A percentile compares a stretch with the other conserved stretches of the same genome.
Conservation (phyloP, 1,140 invertebrate genomes). For the Tenebrio molitor region DNA sequence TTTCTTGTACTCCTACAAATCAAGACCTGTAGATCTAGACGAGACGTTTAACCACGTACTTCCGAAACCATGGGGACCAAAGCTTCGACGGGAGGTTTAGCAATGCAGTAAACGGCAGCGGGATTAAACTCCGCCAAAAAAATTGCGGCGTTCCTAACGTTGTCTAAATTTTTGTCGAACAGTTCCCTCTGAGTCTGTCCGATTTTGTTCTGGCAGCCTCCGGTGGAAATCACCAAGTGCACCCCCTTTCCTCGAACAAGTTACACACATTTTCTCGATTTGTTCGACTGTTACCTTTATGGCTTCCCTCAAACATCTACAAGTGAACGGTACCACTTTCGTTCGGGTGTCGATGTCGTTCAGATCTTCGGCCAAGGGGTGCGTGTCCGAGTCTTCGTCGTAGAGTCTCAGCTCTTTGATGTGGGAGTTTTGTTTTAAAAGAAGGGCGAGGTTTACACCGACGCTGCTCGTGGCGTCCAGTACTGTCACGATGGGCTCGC, state of each 20-base stretch:
- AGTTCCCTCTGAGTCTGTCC: conserved; percentile 52
- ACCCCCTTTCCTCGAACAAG: conserved; percentile 46
- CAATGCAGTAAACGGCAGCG: conserved; percentile 60
- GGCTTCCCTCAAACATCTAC: not conserved
- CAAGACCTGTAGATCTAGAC: no score
- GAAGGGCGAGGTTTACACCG: conserved; percentile 93
- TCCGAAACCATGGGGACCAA: conserved; percentile 62
- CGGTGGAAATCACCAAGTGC: conserved; percentile 59
- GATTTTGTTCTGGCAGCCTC: conserved; percentile 56
- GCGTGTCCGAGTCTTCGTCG: conserved; percentile 91
- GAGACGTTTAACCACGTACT: no score
- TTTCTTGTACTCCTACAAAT: conserved; percentile 61
- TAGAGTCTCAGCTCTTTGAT: conserved; percentile 89
- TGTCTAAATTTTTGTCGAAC: conserved; percentile 61
- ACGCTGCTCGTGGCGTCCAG: conserved; percentile 96
- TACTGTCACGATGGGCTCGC: conserved; percentile 78
- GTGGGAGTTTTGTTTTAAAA: conserved; percentile 90
- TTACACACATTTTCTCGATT: conserved; percentile 15
- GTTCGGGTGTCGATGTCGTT: conserved; percentile 95
- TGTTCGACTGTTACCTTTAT: not conserved
- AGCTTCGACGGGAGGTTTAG: conserved; percentile 61
- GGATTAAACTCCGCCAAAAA: conserved; percentile 62
- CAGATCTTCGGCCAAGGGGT: conserved; percentile 96
- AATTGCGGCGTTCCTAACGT: conserved; percentile 57
- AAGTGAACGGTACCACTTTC: conserved; percentile 79